phyloP scores from a whole-genome alignment of 2,797 vertebrate species.

The Notolepis coatsorum region DNA sequence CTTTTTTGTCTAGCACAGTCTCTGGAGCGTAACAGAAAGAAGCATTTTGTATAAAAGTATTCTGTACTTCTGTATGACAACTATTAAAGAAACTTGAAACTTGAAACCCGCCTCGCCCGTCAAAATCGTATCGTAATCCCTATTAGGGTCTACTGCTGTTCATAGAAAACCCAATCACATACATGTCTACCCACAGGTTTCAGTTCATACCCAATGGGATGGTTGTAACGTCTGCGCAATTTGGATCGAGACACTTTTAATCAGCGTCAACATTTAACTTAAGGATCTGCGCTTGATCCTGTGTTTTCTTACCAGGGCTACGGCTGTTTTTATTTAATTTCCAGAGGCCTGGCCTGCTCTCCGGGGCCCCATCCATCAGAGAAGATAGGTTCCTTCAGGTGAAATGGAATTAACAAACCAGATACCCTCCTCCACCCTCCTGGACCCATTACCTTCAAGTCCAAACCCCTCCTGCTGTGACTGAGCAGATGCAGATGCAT shows the following conservation, averaged over 20 bases:
- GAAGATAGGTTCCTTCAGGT: slow-evolving; percentile 34
- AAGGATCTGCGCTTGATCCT: background rate
- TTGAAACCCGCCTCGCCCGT: too few species aligned
- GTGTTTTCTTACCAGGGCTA: slow-evolving; percentile 4
- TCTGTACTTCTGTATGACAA: too few species aligned
- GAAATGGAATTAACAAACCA: slow-evolving; percentile 39
- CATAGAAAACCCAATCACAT: background rate
- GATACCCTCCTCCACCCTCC: slow-evolving; percentile 17
- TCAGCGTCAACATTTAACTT: background rate
- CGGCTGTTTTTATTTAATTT: slow-evolving; percentile 23
- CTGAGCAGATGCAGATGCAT: slow-evolving; percentile 11
- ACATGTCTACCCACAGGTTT: background rate
- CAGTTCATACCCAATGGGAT: background rate
- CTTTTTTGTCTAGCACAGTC: too few species aligned
- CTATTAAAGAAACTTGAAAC: too few species aligned
- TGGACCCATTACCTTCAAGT: slow-evolving; percentile 37
- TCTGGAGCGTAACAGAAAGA: too few species aligned
- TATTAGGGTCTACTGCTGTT: too few species aligned
- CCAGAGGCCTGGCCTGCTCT: background rate
- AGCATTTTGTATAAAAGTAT: too few species aligned
- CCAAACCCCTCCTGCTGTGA: slow-evolving; percentile 14
- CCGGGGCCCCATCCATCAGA: slow-evolving; percentile 45
- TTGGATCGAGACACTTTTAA: background rate
- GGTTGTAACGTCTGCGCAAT: background rate
- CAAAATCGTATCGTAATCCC: too few species aligned